phyloP scores from a whole-genome alignment of 2,113 vertebrate species.

The Natator depressus region DNA sequence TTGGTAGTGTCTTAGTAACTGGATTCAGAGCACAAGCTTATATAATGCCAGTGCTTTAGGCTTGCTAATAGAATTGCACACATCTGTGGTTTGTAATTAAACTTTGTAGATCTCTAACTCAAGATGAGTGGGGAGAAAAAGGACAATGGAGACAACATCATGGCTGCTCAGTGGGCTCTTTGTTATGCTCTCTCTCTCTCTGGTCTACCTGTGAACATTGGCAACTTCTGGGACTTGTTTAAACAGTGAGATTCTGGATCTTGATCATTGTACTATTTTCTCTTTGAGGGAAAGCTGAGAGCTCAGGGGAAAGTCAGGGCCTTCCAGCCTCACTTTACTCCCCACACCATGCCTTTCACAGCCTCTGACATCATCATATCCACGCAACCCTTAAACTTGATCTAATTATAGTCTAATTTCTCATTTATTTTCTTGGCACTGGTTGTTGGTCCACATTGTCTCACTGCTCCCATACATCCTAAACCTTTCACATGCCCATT shows the following conservation, averaged over 20 bases:
- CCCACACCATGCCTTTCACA: neutral
- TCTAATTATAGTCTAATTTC: neutral
- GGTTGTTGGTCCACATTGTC: neutral
- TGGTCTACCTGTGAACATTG: neutral
- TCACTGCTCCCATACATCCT: neutral
- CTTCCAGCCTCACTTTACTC: neutral
- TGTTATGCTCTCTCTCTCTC: rapidly evolving
- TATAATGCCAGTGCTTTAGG: constrained; percentile 51
- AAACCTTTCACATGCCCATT: neutral
- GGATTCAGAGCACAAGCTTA: constrained; percentile 55
- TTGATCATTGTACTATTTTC: neutral
- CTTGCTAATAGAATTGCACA: constrained; percentile 56
- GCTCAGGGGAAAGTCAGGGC: rapidly evolving
- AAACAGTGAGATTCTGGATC: neutral
- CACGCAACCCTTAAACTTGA: rapidly evolving
- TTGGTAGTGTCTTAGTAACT: constrained; percentile 50
- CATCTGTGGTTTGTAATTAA: constrained; percentile 63
- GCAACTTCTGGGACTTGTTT: rapidly evolving
- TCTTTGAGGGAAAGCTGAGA: neutral
- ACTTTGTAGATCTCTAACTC: constrained; percentile 26
- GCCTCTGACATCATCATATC: neutral
- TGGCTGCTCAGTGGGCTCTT: rapidly evolving
- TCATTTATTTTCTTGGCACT: neutral
- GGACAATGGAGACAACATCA: neutral
- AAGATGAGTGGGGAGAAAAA: neutral